A percentile compares a stretch with the other conserved stretches of the same genome.
Evolutionary conservation across 2,797 vertebrate species (phyloP).

Genomic region (Melopsittacus undulatus): DNA sequence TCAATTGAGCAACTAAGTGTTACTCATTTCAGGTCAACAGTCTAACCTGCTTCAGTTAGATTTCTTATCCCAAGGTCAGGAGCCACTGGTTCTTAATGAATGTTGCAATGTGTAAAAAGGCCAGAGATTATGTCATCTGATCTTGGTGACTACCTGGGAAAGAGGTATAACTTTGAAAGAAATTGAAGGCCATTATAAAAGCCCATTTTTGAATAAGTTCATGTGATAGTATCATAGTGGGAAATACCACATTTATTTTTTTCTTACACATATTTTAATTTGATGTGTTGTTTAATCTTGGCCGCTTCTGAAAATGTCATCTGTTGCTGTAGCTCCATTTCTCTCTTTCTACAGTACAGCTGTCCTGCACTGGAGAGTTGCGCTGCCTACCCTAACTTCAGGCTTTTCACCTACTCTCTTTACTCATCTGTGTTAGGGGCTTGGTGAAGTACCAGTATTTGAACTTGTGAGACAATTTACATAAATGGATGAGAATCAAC

Average conservation of each 20-base stretch:
- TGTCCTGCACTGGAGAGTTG: not conserved
- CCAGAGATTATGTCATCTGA: not conserved
- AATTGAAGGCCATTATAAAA: not conserved
- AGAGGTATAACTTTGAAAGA: not conserved
- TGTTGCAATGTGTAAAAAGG: not conserved
- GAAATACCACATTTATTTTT: not conserved
- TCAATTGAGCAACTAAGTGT: not conserved
- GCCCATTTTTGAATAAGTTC: not conserved
- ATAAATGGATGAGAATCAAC: not conserved
- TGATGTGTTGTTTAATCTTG: not conserved
- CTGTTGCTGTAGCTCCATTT: not conserved
- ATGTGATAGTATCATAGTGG: not conserved
- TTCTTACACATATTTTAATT: not conserved
- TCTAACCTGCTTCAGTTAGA: not conserved
- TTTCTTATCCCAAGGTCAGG: slow-evolving; percentile 36
- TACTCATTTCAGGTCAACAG: not conserved
- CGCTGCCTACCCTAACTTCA: not conserved
- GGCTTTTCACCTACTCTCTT: not conserved
- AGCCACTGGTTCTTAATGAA: not conserved
- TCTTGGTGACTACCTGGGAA: not conserved
- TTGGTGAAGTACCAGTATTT: not conserved
- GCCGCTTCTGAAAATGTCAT: not conserved
- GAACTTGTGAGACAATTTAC: not conserved
- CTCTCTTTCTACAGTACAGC: not conserved
- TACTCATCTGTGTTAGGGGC: not conserved